A percentile compares a stretch with the other conserved stretches of the same genome.
Evolutionary conservation across 2,113 vertebrate genomes (phyloP).

Genomic region (Bufo gargarizans): DNA sequence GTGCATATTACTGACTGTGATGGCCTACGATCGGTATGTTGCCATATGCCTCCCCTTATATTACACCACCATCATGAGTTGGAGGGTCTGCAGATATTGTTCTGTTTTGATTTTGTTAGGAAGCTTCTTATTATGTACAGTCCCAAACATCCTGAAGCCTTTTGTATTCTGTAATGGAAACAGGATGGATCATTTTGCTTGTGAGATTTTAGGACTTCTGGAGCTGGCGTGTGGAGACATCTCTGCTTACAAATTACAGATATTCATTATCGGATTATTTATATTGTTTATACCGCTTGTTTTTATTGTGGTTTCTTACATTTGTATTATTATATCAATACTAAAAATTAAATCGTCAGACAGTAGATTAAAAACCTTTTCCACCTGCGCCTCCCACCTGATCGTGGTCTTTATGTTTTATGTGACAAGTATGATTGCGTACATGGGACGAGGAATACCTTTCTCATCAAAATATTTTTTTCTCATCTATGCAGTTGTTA

Average conservation of each 20-base stretch:
- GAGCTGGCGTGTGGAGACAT: constrained; percentile 48
- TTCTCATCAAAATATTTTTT: neutral
- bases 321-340: neutral
- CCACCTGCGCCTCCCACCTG: constrained; percentile 54
- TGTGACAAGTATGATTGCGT: constrained; percentile 31
- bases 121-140: neutral
- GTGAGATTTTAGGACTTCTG: neutral
- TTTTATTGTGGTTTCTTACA: constrained; percentile 40
- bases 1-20: constrained; percentile 52
- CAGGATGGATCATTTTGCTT: constrained; percentile 52
- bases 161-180: constrained; percentile 36
- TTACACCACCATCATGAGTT: constrained; percentile 59
- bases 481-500: neutral
- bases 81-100: neutral
- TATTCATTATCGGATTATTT: neutral
- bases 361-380: constrained; percentile 54
- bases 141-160: neutral
- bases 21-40: constrained; percentile 62
- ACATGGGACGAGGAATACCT: constrained; percentile 15
- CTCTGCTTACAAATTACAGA: neutral
- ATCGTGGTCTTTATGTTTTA: constrained; percentile 40
- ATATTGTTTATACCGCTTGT: constrained; percentile 24
- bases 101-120: neutral
- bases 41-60: constrained; percentile 62
- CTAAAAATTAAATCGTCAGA: constrained; percentile 4